phyloP scores from a whole-genome alignment of 2,888 invertebrate genomes.

The Branchellion lobata region DNA sequence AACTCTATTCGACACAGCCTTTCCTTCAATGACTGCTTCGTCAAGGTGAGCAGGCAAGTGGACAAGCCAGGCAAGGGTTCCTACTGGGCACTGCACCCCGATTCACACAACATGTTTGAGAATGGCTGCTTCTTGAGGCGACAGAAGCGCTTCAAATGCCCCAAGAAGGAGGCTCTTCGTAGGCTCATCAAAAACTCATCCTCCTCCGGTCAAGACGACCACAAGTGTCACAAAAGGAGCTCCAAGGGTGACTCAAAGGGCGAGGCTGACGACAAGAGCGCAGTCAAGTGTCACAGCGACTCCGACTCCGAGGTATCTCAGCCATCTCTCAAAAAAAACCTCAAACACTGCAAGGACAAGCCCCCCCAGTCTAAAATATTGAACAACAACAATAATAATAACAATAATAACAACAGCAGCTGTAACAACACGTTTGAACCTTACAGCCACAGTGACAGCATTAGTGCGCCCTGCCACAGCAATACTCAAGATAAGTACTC shows the following conservation, averaged over 20 bases:
- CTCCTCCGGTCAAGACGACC: conserved; percentile 24
- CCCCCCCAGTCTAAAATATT: too few species aligned
- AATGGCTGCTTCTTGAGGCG: conserved; percentile 95
- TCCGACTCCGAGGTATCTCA: not conserved
- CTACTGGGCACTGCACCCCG: conserved; percentile 97
- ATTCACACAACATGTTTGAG: conserved; percentile 99
- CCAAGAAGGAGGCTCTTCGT: conserved; percentile 45
- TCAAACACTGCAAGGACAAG: not conserved
- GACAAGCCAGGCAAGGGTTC: conserved; percentile 98
- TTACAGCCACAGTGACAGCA: conserved; percentile 5
- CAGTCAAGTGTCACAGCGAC: not conserved
- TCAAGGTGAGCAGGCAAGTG: conserved; percentile 80
- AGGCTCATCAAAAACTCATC: conserved; percentile 34
- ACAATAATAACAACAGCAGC: not conserved
- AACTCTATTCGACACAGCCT: conserved; percentile 96
- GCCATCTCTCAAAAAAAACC: not conserved
- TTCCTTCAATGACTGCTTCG: conserved; percentile 98
- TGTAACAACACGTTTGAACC: too few species aligned
- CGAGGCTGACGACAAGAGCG: not conserved
- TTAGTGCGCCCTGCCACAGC: not conserved
- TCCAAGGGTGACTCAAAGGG: not conserved
- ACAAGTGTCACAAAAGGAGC: conserved; percentile 6
- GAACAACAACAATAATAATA: not conserved
- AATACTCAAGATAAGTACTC: not conserved
- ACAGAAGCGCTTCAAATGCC: conserved; percentile 87